Conservation (phyloP, 2,113 vertebrate species). For the Stercorarius parasiticus region DNA sequence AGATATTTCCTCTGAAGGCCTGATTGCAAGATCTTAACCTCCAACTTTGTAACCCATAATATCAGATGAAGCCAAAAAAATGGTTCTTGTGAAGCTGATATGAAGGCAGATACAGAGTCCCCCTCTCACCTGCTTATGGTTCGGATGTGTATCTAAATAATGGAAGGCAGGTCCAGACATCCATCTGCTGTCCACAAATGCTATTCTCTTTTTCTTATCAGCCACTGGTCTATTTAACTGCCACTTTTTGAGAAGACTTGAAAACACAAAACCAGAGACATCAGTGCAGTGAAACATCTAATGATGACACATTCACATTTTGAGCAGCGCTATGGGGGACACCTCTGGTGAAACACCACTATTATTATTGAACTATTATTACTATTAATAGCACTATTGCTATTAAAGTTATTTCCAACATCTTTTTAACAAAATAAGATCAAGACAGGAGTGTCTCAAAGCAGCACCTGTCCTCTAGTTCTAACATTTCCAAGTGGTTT, state of each 20-base stretch:
- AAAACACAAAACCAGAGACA: conserved; percentile 15
- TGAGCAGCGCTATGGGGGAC: not conserved
- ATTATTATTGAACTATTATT: not conserved
- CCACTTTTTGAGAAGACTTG: conserved; percentile 38
- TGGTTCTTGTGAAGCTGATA: not conserved
- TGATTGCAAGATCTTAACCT: not conserved
- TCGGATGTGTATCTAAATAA: not conserved
- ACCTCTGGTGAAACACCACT: not conserved
- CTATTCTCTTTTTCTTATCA: conserved; percentile 22
- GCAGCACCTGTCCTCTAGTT: not conserved
- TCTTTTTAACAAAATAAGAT: not conserved
- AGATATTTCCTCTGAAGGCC: not conserved
- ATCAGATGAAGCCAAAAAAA: not conserved
- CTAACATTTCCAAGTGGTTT: not conserved
- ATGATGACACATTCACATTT: not conserved
- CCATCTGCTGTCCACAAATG: not conserved
- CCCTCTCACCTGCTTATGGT: conserved; percentile 37
- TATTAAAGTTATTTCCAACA: not conserved
- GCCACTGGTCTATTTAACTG: not conserved
- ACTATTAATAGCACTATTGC: not conserved
- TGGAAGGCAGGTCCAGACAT: not conserved
- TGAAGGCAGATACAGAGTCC: not conserved
- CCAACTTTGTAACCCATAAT: not conserved
- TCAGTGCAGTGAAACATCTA: not conserved
- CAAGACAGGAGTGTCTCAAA: not conserved